Evolutionary conservation across 2,797 vertebrate species (phyloP), one percentile per base, ranked within the genome.

Genomic region (Cercopithecus hamlyni): DNA sequence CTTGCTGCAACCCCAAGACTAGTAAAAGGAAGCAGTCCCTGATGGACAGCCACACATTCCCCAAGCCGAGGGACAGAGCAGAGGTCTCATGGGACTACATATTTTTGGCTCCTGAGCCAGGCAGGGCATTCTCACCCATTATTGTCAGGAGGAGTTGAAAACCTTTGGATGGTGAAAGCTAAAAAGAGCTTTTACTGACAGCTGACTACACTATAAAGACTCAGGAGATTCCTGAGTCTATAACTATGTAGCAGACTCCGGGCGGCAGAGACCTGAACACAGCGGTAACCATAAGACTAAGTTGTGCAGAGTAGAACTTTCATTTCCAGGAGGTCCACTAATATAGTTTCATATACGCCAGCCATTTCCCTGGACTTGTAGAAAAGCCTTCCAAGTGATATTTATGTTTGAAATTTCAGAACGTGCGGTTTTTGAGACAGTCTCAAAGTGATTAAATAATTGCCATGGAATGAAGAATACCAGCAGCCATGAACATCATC

Each of bases 271-370:
- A 19, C 17, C 43, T 22, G 20, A 17, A 33, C 30, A 19, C 41
- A 82, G 83, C 19, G 24, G 22, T 72, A 22, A 73, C 3, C 43
- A 24, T 3, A 43, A 4, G 12, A 36, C 27, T 14, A n/a, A 8
- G 4, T 33, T 94, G 17, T 58, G 39, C 22, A 52, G 39, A n/a
- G 2, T 13, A 7, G 22, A 80, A 2, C 43, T 48, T 52, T 52
- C 27, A 5, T 39, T 52, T 11, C 26, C 1, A 19, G 45, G 24
- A 41, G 4, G 13, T 17, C 72, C 19, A 10, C 10, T 39, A 3
- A 43, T 30, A 17, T 20, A 77, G 2, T 55, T 26, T 43, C 3
- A 2, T 7, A 15, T 0, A 1, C 2, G 11, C 8, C 19, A 27
- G 45, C 7, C 36, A 33, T 76, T 67, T 83, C 30, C 55, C 27